A percentile compares a stretch with the other conserved stretches of the same genome.
phyloP scores from a whole-genome alignment of 2,888 invertebrate species.

The Brachyptera putata region DNA sequence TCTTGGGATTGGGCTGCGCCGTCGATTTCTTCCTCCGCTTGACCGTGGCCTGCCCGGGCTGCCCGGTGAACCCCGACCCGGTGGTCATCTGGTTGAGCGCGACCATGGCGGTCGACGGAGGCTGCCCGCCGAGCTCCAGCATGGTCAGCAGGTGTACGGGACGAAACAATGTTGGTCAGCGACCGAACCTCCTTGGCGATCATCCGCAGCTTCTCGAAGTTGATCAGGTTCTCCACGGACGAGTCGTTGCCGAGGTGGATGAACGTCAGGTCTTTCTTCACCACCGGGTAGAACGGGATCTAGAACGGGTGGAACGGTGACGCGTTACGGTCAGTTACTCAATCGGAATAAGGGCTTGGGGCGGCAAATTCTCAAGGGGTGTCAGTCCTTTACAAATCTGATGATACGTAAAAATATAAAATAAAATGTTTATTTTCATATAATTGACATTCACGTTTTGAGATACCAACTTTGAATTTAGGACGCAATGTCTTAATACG shows the following conservation, averaged over 20 bases:
- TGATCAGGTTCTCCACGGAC: constrained; percentile 80
- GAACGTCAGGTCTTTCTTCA: constrained; percentile 94
- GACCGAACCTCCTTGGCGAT: constrained; percentile 93
- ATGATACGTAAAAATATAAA: too few relatives aligned
- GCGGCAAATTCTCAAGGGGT: too few relatives aligned
- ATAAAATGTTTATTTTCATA: too few relatives aligned
- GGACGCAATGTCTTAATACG: too few relatives aligned
- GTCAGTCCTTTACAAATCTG: too few relatives aligned
- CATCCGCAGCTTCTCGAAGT: constrained; percentile 98
- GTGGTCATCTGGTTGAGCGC: constrained; percentile 82
- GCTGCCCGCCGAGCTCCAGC: constrained; percentile 77
- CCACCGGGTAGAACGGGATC: constrained; percentile 88
- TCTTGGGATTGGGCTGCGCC: constrained; percentile 90
- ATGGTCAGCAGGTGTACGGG: constrained; percentile 83
- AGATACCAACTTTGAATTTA: too few relatives aligned
- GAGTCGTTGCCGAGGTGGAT: constrained; percentile 97
- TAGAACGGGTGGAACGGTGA: constrained; percentile 39
- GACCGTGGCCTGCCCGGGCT: constrained; percentile 62
- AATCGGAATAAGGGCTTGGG: constrained; percentile 46
- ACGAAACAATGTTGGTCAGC: constrained; percentile 88
- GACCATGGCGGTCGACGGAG: constrained; percentile 83
- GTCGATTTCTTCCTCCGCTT: constrained; percentile 85
- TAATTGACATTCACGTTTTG: too few relatives aligned
- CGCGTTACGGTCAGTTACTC: not conserved
- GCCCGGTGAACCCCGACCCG: constrained; percentile 54